Percentiles rank a stretch among this genome's conserved stretches.
Conservation (phyloP, 2,888 invertebrate species). For the Sepiola atlantica region DNA sequence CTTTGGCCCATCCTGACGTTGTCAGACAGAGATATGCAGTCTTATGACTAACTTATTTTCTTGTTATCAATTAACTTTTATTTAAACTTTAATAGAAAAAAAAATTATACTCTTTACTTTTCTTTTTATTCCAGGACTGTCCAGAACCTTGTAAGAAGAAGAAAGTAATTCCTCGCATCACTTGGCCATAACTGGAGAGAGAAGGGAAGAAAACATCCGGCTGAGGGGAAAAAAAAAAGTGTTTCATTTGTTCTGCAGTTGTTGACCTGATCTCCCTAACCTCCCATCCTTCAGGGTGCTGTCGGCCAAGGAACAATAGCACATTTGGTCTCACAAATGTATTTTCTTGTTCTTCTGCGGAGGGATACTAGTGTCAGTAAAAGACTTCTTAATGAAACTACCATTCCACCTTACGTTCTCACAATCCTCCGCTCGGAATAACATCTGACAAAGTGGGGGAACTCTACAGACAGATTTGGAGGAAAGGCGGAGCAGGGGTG, state of each 20-base stretch:
- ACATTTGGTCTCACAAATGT: neutral
- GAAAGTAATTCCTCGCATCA: neutral
- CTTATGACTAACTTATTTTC: too few species aligned
- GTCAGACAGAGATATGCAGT: too few species aligned
- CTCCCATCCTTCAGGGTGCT: neutral
- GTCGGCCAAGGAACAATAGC: neutral
- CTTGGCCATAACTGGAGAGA: neutral
- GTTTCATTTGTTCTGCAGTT: neutral
- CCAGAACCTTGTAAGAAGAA: constrained; percentile 1
- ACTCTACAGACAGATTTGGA: too few species aligned
- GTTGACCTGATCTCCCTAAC: neutral
- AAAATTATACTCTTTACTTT: neutral
- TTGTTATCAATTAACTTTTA: neutral
- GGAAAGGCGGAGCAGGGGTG: neutral
- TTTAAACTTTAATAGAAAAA: neutral
- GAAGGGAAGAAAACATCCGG: neutral
- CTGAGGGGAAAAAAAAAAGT: neutral
- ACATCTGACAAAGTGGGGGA: neutral
- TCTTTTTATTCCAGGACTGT: neutral
- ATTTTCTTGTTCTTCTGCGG: neutral
- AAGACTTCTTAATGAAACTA: neutral
- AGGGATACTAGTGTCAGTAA: neutral
- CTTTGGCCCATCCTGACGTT: too few species aligned
- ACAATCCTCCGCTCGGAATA: neutral
- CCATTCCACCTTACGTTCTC: neutral